phyloP scores from a whole-genome alignment of 2,797 vertebrate genomes.

The Sparidentex hasta region DNA sequence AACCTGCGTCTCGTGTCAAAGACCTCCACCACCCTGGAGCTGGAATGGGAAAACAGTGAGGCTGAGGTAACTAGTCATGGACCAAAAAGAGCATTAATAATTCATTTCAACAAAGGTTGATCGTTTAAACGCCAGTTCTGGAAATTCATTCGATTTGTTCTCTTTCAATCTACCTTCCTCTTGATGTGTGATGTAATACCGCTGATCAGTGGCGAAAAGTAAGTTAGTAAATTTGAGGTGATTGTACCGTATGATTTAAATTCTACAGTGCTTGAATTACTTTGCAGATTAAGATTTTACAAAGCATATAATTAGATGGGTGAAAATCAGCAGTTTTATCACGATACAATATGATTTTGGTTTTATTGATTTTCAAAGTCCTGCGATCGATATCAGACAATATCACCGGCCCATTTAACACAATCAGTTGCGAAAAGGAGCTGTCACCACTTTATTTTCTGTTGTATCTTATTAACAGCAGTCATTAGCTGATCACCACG shows the following conservation, averaged over 20 bases:
- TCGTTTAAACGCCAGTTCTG: constrained; percentile 8
- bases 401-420: too few species aligned
- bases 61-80: constrained; percentile 85
- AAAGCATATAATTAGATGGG: too few species aligned
- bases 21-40: constrained; percentile 90
- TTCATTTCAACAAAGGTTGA: background rate
- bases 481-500: too few species aligned
- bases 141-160: background rate
- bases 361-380: too few species aligned
- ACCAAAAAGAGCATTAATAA: background rate
- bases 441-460: too few species aligned
- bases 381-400: too few species aligned
- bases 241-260: background rate
- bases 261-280: background rate
- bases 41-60: constrained; percentile 98
- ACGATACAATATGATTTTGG: too few species aligned
- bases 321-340: too few species aligned
- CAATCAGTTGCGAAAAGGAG: too few species aligned
- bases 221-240: background rate
- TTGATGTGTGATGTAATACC: background rate
- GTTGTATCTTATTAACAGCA: too few species aligned
- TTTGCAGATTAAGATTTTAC: background rate
- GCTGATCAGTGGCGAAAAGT: background rate
- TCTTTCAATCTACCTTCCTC: background rate
- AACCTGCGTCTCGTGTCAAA: constrained; percentile 91